Base-by-base conservation (phyloP, 2,113 vertebrate genomes). In the Hippopotamus amphibius region DNA sequence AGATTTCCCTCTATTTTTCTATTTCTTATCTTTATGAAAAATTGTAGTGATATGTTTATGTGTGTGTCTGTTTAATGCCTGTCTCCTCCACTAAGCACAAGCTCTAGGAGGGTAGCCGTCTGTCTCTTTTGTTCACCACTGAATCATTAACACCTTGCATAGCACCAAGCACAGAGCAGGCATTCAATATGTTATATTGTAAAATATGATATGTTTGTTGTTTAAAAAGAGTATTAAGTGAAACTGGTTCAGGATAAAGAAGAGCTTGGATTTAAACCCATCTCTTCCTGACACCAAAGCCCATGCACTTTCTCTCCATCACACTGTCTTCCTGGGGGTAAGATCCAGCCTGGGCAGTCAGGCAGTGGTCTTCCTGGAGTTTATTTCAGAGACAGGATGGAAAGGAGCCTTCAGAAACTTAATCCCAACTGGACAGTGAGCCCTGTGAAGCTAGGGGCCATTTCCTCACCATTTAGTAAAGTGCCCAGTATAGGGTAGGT, bases 201-300 rank as follows among this genome's bases (percentile, higher is more conserved):
- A 61, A 59, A 53, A 57, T 68, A 26, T 33, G 88, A n/a, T 33
- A 37, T 12, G 12, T 57, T 74, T 87, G 43, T 66, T 68, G 41
- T 81, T 84, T 16, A 59, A 81, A 72, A 90, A 28, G 11, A 95
- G 41, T 92, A 88, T 63, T 92, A 84, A 53, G 48, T 94, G 69
- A 92, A 76, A 93, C 14, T 17, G 59, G 7, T 92, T 85, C 48
- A 43, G 3, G 53, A 71, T 66, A 84, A 93, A 84, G 72, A 87
- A 28, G 71, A 85, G 16, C 79, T 95, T 93, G 24, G 33, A 91
- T 63, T 93, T 86, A 88, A 93, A 33, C 17, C 28, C 81, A 46
- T 11, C 26, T 88, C 72, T 88, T 95, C 68, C 85, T 71, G n/a
- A 43, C 2, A 5, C 77, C 93, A 66, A 57, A 65, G 53, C 10